Conservation (phyloP, 2,888 invertebrate species). For the Acleris laterana region DNA sequence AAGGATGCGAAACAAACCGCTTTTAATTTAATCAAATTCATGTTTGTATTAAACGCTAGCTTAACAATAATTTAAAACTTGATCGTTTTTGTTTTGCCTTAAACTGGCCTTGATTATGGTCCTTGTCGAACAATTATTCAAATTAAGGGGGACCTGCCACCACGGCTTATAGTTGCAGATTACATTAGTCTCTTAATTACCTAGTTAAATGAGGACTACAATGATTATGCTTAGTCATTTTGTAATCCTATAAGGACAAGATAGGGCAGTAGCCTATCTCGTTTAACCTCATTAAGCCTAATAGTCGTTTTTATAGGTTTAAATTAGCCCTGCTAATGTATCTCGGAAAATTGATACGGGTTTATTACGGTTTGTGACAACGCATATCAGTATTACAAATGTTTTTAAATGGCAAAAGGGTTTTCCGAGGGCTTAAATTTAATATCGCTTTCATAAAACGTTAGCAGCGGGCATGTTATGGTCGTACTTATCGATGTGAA, state of each 20-base stretch:
- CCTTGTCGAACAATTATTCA: too few relatives aligned
- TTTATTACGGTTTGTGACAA: conserved; percentile 19
- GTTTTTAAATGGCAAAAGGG: too few relatives aligned
- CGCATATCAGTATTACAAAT: too few relatives aligned
- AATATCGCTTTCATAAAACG: neutral
- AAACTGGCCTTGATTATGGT: too few relatives aligned
- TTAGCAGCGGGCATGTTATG: neutral
- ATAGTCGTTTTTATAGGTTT: conserved; percentile 8
- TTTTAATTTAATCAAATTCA: conserved; percentile 16
- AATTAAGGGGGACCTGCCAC: too few relatives aligned
- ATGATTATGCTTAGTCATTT: neutral
- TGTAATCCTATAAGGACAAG: conserved; percentile 5
- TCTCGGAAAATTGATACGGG: conserved; percentile 10
- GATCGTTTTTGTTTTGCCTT: too few relatives aligned
- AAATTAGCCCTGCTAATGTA: conserved; percentile 21
- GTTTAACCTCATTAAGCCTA: conserved; percentile 16
- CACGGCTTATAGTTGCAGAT: too few relatives aligned
- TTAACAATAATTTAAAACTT: too few relatives aligned
- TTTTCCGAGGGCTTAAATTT: neutral
- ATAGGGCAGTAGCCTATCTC: conserved; percentile 6
- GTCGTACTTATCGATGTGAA: too few relatives aligned
- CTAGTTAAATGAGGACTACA: neutral
- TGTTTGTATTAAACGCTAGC: neutral
- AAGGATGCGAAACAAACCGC: conserved; percentile 51
- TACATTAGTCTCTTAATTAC: too few relatives aligned